These are phyloP conservation scores for Nycticryphes semicollaris DNA, from an alignment of 2,113 vertebrate species.

Conservation along the genomic window DNA sequence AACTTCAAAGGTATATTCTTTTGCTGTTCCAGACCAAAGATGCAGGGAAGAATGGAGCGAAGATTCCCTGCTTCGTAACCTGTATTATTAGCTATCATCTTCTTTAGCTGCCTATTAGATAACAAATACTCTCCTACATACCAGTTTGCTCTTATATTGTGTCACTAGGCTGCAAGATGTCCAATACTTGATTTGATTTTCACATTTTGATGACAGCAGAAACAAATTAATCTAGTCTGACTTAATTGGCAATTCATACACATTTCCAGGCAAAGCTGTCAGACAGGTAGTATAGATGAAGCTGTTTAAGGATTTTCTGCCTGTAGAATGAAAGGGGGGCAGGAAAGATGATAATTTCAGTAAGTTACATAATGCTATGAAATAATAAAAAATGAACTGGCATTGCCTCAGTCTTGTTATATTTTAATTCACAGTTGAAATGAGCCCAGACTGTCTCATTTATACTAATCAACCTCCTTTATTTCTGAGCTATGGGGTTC, in stretches of 20 bases:
- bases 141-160: not conserved
- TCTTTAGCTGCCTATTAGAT: not conserved
- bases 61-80: not conserved
- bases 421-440: slow-evolving; percentile 42
- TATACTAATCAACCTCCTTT: slow-evolving; percentile 4
- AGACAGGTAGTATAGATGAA: slow-evolving; percentile 21
- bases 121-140: not conserved
- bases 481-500: not conserved
- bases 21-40: not conserved
- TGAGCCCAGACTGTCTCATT: slow-evolving; percentile 9
- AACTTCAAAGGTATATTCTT: not conserved
- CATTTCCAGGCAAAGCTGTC: slow-evolving; percentile 15
- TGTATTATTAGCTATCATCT: slow-evolving; percentile 8
- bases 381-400: slow-evolving; percentile 44
- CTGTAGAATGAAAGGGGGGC: not conserved
- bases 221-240: slow-evolving; percentile 21
- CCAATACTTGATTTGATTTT: slow-evolving; percentile 2
- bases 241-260: slow-evolving; percentile 41
- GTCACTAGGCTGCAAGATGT: not conserved
- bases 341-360: slow-evolving; percentile 10
- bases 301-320: slow-evolving; percentile 30
- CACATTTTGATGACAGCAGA: slow-evolving; percentile 4
- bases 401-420: not conserved
- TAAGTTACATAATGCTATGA: slow-evolving; percentile 36
- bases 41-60: not conserved